Percentiles rank a stretch among this genome's conserved stretches.
Evolutionary conservation across 2,113 vertebrate species (phyloP).

Genomic region (Aythya baeri): DNA sequence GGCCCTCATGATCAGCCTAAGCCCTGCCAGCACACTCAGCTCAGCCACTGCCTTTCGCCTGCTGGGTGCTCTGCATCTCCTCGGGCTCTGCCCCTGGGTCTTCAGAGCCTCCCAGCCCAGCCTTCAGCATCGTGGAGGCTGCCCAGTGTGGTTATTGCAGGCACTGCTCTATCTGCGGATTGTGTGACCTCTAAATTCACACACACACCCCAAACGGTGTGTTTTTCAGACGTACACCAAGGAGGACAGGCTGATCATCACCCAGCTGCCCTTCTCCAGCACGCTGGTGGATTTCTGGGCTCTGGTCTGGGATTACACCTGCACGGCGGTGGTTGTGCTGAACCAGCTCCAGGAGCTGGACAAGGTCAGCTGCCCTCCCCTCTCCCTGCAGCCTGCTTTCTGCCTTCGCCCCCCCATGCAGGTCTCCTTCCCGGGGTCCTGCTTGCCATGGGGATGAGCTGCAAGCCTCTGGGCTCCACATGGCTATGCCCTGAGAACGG

Average conservation of each 20-base stretch:
- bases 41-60: background rate
- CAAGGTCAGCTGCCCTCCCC: conserved; percentile 34
- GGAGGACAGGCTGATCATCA: conserved; percentile 56
- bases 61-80: fast-evolving
- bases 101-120: background rate
- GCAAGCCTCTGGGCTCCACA: background rate
- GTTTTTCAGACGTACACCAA: conserved; percentile 34
- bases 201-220: fast-evolving
- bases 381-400: background rate
- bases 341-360: conserved; percentile 35
- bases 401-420: background rate
- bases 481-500: fast-evolving
- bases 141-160: background rate
- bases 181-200: background rate
- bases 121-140: background rate
- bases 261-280: conserved; percentile 53
- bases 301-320: conserved; percentile 69
- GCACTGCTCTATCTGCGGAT: background rate
- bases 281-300: conserved; percentile 69
- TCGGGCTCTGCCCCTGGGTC: background rate
- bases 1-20: background rate
- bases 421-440: background rate
- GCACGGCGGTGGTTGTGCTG: conserved; percentile 49
- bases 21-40: background rate
- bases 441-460: background rate